phyloP scores from a whole-genome alignment of 2,113 vertebrate species.

The Vicugna pacos region DNA sequence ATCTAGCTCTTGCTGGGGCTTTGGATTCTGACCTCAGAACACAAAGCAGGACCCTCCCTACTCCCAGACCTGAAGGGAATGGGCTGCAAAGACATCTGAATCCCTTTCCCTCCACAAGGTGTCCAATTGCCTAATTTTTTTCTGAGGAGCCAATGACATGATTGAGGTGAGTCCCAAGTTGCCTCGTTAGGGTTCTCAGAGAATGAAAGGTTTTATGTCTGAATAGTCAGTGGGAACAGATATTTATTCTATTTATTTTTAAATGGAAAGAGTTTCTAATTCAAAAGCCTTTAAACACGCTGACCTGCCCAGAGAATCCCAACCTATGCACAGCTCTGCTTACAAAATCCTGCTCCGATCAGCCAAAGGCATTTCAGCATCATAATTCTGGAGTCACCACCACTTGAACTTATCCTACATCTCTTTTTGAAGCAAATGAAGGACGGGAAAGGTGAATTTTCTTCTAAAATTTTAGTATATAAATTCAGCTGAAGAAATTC shows the following conservation, averaged over 20 bases:
- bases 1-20: slow-evolving; percentile 10
- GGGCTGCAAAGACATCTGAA: neutral
- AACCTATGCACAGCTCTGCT: neutral
- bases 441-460: neutral
- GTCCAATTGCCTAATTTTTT: neutral
- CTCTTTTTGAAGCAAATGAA: slow-evolving; percentile 43
- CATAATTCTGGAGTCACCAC: neutral
- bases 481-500: slow-evolving; percentile 20
- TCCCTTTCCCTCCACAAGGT: neutral
- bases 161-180: slow-evolving; percentile 2
- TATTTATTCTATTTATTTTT: slow-evolving; percentile 64
- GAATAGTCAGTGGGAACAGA: neutral
- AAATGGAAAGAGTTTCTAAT: slow-evolving; percentile 45
- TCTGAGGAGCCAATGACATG: neutral
- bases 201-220: slow-evolving; percentile 60
- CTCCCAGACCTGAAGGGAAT: neutral
- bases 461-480: neutral
- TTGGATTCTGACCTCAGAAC: slow-evolving; percentile 52
- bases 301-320: neutral
- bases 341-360: neutral
- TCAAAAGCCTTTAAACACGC: neutral
- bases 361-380: neutral
- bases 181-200: slow-evolving; percentile 37
- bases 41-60: slow-evolving; percentile 27
- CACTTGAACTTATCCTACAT: neutral